A percentile compares a stretch with the other conserved stretches of the same genome.
phyloP scores from a whole-genome alignment of 2,888 invertebrate genomes.

The Leptopterna dolabrata region DNA sequence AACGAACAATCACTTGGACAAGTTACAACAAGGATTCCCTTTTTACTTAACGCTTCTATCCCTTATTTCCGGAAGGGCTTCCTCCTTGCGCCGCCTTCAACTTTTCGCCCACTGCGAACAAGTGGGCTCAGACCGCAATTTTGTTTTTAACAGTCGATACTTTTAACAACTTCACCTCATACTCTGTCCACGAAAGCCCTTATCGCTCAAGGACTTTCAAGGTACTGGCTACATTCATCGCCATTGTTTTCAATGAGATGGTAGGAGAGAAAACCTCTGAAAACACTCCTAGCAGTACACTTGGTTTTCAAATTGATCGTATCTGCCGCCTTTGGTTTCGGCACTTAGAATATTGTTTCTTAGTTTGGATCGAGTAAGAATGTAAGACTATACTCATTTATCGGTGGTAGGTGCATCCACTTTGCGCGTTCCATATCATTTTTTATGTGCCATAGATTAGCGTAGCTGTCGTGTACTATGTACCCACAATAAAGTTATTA shows the following conservation, averaged over 20 bases:
- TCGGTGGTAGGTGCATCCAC: too few relatives aligned
- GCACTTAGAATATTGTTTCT: too few relatives aligned
- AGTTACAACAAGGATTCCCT: slow-evolving; percentile 3
- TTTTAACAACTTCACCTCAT: neutral
- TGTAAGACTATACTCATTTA: too few relatives aligned
- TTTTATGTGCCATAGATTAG: too few relatives aligned
- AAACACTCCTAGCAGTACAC: too few relatives aligned
- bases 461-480: too few relatives aligned
- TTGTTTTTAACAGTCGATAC: neutral
- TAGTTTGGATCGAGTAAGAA: too few relatives aligned
- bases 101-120: too few relatives aligned
- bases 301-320: too few relatives aligned
- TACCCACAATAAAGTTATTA: too few relatives aligned
- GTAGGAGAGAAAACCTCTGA: neutral
- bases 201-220: neutral
- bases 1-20: neutral
- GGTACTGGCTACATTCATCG: neutral
- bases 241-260: neutral
- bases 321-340: too few relatives aligned
- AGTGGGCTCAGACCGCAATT: neutral
- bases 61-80: neutral
- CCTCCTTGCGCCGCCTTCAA: neutral
- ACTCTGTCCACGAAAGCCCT: neutral
- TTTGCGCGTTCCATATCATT: too few relatives aligned
- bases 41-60: neutral